Base-by-base conservation (phyloP, 2,797 vertebrate genomes). In the Tenualosa ilisha region DNA sequence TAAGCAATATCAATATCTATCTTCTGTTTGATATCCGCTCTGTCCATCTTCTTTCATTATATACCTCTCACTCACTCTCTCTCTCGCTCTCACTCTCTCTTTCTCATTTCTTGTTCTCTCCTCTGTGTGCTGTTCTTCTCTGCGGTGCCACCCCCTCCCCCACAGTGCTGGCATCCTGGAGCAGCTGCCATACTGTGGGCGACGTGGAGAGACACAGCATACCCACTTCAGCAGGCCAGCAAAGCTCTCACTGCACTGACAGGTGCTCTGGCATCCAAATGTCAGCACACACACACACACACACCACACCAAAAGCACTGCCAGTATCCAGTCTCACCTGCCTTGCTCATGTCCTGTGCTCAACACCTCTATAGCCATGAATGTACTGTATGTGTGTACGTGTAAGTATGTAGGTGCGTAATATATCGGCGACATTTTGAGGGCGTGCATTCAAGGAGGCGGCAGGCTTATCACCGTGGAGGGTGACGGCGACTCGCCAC, bases 261-360 rank as follows among this genome's bases (percentile, higher is more conserved):
- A 79, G 72, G 72, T 79, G 72, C 72, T 40, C 72, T 79, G 72
- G 15, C 72, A 79, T 46, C 72, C 6, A 46, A 43, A 79, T 43
- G 40, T 17, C 40, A 43, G 46, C 15, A 72, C 68, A 72, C 68
- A 13, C 4, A 37, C 81, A 40, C 26, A 82, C 82, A 20, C 51
- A 82, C 24, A 20, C 82, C 81, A 51, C 81, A 54, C n/a, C 3
- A 37, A 72, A 12, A 72, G 13, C 65, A 37, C 65, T 31, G 40
- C 40, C 40, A 79, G 46, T 79, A 22, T n/a, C 37, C 40, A 79
- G 15, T 46, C 37, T 75, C 40, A 79, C 72, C 40, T 79, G 40
- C 72, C 40, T 43, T 43, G 37, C 17, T 24, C 72, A 79, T 79
- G 72, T 40, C 72, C 15, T 22, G 40, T 22, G 40, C 40, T 79